Conservation (phyloP, 2,888 invertebrate species). For the Timandra comae region DNA sequence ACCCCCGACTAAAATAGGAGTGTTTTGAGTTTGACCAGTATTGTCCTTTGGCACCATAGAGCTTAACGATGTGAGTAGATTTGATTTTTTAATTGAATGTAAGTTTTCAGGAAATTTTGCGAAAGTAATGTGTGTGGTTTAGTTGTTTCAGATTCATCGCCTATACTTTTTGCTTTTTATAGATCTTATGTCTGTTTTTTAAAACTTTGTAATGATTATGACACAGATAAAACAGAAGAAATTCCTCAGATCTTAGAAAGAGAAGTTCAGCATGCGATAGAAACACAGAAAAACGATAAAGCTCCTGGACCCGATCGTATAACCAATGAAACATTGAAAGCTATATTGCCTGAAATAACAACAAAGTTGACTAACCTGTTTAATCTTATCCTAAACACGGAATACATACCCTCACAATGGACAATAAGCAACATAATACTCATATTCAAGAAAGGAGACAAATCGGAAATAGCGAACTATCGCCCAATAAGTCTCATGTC, state of each 20-base stretch:
- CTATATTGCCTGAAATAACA: not conserved
- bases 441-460: constrained; percentile 15
- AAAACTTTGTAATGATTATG: too few relatives aligned
- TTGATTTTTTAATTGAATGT: too few relatives aligned
- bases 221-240: not conserved
- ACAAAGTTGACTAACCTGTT: constrained; percentile 2
- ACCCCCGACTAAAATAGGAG: too few relatives aligned
- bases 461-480: constrained; percentile 15
- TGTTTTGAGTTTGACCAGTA: too few relatives aligned
- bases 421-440: not conserved
- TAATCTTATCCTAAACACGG: constrained; percentile 1
- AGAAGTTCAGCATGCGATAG: constrained; percentile 9
- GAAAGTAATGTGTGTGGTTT: too few relatives aligned
- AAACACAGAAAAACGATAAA: constrained; percentile 9
- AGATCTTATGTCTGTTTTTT: too few relatives aligned
- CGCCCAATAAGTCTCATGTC: constrained; percentile 17
- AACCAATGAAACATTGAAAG: constrained; percentile 5
- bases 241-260: constrained; percentile 3
- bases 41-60: too few relatives aligned
- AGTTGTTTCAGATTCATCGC: too few relatives aligned
- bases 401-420: constrained; percentile 5
- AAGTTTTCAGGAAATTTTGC: too few relatives aligned
- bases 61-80: too few relatives aligned
- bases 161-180: too few relatives aligned
- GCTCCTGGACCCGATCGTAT: constrained; percentile 8